phyloP scores from a whole-genome alignment of 2,797 vertebrate genomes.

The Delichon dasypus region DNA sequence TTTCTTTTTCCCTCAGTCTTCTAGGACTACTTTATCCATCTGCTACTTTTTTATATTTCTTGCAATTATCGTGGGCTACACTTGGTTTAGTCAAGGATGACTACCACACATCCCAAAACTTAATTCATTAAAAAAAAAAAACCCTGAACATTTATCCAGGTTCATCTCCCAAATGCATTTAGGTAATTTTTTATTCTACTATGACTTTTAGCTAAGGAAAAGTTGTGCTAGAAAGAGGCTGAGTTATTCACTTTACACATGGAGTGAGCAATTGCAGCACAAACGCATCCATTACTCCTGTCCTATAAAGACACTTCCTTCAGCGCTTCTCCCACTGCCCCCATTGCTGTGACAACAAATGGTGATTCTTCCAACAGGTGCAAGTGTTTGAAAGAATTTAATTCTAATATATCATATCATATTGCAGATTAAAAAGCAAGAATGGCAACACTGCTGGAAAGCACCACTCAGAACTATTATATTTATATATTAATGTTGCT shows the following conservation, averaged over 20 bases:
- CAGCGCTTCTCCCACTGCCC: background rate
- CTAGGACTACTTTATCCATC: background rate
- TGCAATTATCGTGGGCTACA: background rate
- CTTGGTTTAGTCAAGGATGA: background rate
- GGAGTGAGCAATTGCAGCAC: background rate
- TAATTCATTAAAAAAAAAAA: background rate
- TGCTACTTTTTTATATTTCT: background rate
- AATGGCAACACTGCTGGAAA: background rate
- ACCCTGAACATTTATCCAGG: accelerated
- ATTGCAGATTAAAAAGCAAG: background rate
- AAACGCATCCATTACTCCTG: background rate
- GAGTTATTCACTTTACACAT: background rate
- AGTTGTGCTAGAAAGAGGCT: background rate
- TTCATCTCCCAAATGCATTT: background rate
- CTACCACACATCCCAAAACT: background rate
- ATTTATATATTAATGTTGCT: background rate
- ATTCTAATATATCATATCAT: background rate
- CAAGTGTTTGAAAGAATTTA: background rate
- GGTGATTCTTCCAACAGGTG: background rate
- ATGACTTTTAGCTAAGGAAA: background rate
- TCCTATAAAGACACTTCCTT: background rate
- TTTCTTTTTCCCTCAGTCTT: background rate
- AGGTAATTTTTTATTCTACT: background rate
- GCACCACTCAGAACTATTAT: background rate
- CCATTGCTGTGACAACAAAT: background rate